Evolutionary conservation across 2,888 invertebrate species (phyloP).

Genomic region (Rhagonycha fulva): DNA sequence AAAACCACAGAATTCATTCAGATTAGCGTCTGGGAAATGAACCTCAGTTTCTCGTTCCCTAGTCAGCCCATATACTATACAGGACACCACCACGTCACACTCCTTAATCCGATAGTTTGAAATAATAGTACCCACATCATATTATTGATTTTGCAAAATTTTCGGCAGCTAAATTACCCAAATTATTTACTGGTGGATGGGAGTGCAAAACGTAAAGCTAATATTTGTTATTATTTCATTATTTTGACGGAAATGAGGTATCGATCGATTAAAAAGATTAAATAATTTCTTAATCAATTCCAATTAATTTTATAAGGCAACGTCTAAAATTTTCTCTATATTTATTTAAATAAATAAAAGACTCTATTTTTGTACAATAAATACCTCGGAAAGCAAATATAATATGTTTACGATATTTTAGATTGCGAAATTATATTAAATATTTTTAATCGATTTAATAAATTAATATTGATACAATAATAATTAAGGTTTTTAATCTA

Average conservation of each 20-base stretch:
- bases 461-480: not conserved
- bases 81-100: too few relatives aligned
- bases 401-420: not conserved
- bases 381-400: not conserved
- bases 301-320: not conserved
- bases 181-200: too few relatives aligned
- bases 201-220: too few relatives aligned
- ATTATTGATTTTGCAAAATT: too few relatives aligned
- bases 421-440: not conserved
- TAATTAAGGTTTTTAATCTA: not conserved
- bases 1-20: too few relatives aligned
- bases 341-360: not conserved
- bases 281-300: not conserved
- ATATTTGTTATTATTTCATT: not conserved
- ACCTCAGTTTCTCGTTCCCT: too few relatives aligned
- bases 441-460: not conserved
- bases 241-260: not conserved
- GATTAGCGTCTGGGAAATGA: too few relatives aligned
- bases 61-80: too few relatives aligned
- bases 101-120: too few relatives aligned
- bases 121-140: too few relatives aligned
- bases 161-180: too few relatives aligned
- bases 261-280: not conserved
- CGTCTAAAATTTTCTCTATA: not conserved
- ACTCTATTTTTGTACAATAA: not conserved